Base-by-base conservation (phyloP, 2,797 vertebrate genomes). In the Acanthurus tractus region DNA sequence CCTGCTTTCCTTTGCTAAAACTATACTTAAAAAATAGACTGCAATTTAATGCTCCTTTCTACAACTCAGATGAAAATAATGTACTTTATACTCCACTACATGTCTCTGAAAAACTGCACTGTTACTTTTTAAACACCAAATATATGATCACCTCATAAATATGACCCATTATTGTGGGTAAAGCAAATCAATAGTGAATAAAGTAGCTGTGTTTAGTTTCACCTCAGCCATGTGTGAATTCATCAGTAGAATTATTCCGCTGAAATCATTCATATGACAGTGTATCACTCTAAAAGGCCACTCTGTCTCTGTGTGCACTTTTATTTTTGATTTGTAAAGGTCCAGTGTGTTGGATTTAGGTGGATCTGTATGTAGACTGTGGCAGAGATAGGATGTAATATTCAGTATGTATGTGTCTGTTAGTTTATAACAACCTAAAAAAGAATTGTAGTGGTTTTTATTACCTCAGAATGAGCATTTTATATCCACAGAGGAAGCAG, bases 1-100 rank as follows among this genome's bases (percentile, higher is more conserved):
- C 65, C 62, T 14, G 22, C 49, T 82, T 85, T 52, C 56, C 38
- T 38, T 54, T 34, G 81, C 84, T 18, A 54, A 50, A 74, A 20
- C 54, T 58, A 22, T 6, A 70, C 6, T 8, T 4, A 50, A 56
- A 78, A 17, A 42, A 5, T 34, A 34, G 29, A 13, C 20, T 29
- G 20, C 13, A 3, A 11, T 0, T 54, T 15, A 5, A 8, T 67
- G 5, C 1, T 46, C n/a, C 25, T 20, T 29, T 22, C 49, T 18
- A n/a, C 50, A 45, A 1, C 40, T 65, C 9, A 42, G 40, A 44
- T 1, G 11, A 8, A 44, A 29, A 44, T 70, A 22, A 15, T 40
- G 10, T 20, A 38, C 6, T 54, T 61, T 53, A 49, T 61, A 53
- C 46, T 49, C 2, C 13, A 42, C 5, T 36, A 12, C 38, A 23